phyloP scores from a whole-genome alignment of 2,888 invertebrate genomes.

The Sericinus montela region DNA sequence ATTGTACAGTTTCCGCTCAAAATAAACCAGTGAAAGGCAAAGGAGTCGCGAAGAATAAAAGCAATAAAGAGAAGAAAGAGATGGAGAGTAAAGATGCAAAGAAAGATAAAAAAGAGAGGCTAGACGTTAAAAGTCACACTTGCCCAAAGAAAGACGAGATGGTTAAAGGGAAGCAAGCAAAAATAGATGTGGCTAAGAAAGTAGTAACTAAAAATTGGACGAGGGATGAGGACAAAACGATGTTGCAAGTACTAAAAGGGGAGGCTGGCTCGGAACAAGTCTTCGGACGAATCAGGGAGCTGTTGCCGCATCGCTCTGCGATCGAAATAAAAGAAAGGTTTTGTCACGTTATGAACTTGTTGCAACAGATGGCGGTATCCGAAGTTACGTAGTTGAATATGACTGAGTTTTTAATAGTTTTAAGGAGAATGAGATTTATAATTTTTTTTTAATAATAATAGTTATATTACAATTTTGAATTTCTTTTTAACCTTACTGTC shows the following conservation, averaged over 20 bases:
- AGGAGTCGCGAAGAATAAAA: conserved; percentile 34
- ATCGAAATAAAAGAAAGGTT: conserved; percentile 81
- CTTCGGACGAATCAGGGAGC: conserved; percentile 75
- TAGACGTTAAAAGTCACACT: conserved; percentile 28
- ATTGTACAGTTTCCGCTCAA: conserved; percentile 31
- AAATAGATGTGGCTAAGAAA: conserved; percentile 21
- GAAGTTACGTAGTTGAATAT: conserved; percentile 58
- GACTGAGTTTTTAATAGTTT: conserved; percentile 37
- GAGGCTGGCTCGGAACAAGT: conserved; percentile 82
- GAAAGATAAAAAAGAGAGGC: conserved; percentile 40
- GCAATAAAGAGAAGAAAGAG: conserved; percentile 31
- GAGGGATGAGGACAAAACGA: conserved; percentile 89
- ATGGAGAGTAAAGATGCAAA: conserved; percentile 37
- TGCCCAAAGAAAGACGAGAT: conserved; percentile 16
- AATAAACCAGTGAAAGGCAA: conserved; percentile 40
- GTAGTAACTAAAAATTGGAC: conserved; percentile 79
- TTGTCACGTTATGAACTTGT: conserved; percentile 79
- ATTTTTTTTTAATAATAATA: conserved; percentile 60
- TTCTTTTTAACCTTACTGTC: conserved; percentile 1
- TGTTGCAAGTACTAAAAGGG: conserved; percentile 86
- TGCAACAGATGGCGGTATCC: conserved; percentile 80
- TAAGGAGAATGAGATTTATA: conserved; percentile 57
- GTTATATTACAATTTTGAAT: conserved; percentile 31
- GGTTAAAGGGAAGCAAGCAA: conserved; percentile 32
- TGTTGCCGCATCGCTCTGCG: conserved; percentile 76